Conservation (phyloP, 1,140 invertebrate species). For the Hesperophylax magnus region DNA sequence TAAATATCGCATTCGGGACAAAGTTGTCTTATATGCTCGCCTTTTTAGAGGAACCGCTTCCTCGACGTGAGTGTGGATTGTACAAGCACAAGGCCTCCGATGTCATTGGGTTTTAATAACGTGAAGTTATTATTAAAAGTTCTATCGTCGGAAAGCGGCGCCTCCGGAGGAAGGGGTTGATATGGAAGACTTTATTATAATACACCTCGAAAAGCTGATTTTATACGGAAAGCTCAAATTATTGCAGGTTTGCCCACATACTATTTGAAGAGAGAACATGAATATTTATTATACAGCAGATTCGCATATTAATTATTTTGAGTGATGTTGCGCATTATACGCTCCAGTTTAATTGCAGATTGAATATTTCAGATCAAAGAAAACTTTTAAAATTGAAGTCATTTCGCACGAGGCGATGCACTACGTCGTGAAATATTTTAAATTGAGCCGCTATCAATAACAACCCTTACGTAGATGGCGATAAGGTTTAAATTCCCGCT, state of each 20-base stretch:
- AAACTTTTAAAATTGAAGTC: too few species aligned
- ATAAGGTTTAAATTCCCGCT: too few species aligned
- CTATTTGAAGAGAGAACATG: too few species aligned
- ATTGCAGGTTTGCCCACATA: not conserved
- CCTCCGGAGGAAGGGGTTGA: not conserved
- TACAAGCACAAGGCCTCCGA: not conserved
- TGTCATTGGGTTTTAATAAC: constrained; percentile 51
- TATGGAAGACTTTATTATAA: constrained; percentile 20
- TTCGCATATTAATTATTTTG: too few species aligned
- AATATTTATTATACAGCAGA: too few species aligned
- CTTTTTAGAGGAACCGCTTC: not conserved
- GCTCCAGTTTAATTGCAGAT: too few species aligned
- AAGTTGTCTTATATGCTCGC: constrained; percentile 31
- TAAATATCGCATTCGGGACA: constrained; percentile 25
- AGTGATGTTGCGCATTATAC: too few species aligned
- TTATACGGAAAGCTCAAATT: constrained; percentile 8
- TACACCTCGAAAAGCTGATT: constrained; percentile 11
- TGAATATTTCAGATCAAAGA: too few species aligned
- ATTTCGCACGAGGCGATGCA: too few species aligned
- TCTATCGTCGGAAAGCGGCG: constrained; percentile 12
- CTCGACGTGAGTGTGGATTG: not conserved
- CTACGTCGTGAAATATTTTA: too few species aligned
- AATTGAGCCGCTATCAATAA: too few species aligned
- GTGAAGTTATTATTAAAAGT: constrained; percentile 47
- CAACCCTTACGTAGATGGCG: too few species aligned